Base-by-base conservation (phyloP, 2,888 invertebrate genomes). In the Amorpha juglandis region DNA sequence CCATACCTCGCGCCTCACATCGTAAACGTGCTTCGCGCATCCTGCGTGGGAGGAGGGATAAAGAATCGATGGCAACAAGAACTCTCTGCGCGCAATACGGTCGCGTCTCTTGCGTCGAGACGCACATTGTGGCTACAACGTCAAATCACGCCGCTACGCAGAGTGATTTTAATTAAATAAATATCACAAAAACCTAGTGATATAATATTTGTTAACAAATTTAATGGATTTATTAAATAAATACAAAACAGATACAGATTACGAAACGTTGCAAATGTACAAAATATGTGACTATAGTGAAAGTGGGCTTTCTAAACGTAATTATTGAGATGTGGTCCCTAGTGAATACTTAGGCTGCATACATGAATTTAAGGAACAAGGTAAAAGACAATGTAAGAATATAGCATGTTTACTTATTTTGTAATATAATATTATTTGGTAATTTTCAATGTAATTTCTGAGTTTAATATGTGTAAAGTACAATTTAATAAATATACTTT, bases 321-420 rank as follows among this genome's bases (percentile, higher is more conserved):
- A 79, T 78, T 77, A 79, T 76, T 87, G 91, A 90, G 86, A 92
- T 92, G 92, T 87, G 85, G 89, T 85, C 83, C 84, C 84, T 83
- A 80, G 78, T 85, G 83, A 84, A 89, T 81, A 87, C 86, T 82
- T 88, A 84, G 83, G 69, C 79, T 77, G 80, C 78, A 85, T 90
- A 85, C 86, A 91, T 91, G 91, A 86, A 82, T 82, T 81, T 82
- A 82, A 88, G 88, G 80, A 81, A 78, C 80, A 85, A 89, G 91
- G 92, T 92, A 83, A 58, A 9, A 19, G 27, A 35, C 14, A 58
- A 53, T 6, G 1, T 63, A 12, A 12, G 6, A 38, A 12, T 33
- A 14, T 52, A n/a, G 19, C 7, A 6, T 33, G 12, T 27, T 1
- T 12, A 27, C 8, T 42, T 53, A 45, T 9, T 1, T n/a, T 14